Evolutionary conservation across 1,140 invertebrate genomes (phyloP), one percentile per base, ranked within the genome.

Genomic region (Ceratina japonica): DNA sequence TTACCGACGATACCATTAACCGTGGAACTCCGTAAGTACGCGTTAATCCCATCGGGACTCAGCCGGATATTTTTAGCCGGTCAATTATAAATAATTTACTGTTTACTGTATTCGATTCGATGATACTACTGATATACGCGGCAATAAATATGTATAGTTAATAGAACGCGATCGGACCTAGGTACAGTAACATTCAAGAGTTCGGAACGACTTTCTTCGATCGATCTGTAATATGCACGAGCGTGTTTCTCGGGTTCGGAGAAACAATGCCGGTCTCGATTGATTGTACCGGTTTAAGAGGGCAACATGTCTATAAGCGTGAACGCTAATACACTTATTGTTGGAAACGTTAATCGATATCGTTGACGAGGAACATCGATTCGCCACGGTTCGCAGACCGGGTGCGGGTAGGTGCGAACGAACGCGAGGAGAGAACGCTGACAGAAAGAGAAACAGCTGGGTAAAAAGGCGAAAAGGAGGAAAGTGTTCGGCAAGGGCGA

Each of bases 1-100:
- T 64, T 74, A 71, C 63, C 54, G 64, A 74, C 71, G 54, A 18
- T 18, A 72, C 75, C 66, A 59, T 74, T 64, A 68, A 7, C 71
- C 62, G 73, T 51, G 69, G 0, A 37, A 68, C 66, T 75, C 71
- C 52, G 83, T 83, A 83, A 84, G 83, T 84, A 84, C 27, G 56
- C 65, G 61, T 56, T 80, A 80, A 84, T 69, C 74, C 77, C 22
- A n/a, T 54, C 24, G 59, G 27, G n/a, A 15, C n/a, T 3, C 8
- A 24, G 31, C 49, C 37, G 18, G 22, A 13, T 31, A 24, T 12
- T 22, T 59, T 68, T 49, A 20, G 20, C 37, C 13, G 24, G 16
- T n/a, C 54, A 65, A 75, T 72, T 72, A 63, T 24, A 72, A 72
- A 72, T 78, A 63, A 78, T 68, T 75, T 75, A 78, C 49, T 78